Percentiles rank a stretch among this genome's conserved stretches.
Evolutionary conservation across 2,888 invertebrate species (phyloP).

Genomic region (Megamerina dolium): DNA sequence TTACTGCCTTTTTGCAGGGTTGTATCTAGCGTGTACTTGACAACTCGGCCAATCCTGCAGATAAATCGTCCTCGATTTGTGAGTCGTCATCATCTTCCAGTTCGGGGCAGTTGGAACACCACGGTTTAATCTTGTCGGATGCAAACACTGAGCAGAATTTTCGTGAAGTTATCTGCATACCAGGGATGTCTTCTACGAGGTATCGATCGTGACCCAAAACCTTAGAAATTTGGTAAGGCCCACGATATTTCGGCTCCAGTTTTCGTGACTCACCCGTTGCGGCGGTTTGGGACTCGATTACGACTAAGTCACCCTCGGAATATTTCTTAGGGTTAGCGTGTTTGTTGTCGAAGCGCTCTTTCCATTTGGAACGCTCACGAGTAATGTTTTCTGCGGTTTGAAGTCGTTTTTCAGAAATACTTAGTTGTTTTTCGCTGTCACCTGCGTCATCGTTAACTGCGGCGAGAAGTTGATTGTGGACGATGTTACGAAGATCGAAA

Average conservation of each 20-base stretch:
- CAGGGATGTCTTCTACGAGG: constrained; percentile 17
- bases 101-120: too few species aligned
- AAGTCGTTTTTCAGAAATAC: neutral
- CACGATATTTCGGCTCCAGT: constrained; percentile 16
- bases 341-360: constrained; percentile 8
- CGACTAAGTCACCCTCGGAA: constrained; percentile 9
- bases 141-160: constrained; percentile 8
- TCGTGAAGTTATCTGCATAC: too few species aligned
- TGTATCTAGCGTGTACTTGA: too few species aligned
- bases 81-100: constrained; percentile 3
- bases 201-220: constrained; percentile 18
- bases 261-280: constrained; percentile 19
- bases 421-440: neutral
- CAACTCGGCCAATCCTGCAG: too few species aligned
- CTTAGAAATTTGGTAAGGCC: constrained; percentile 16
- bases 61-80: neutral
- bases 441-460: neutral
- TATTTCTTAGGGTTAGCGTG: constrained; percentile 6
- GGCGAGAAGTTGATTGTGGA: neutral
- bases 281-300: constrained; percentile 11
- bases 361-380: constrained; percentile 12
- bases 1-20: too few species aligned
- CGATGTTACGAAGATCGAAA: neutral
- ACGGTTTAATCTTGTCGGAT: too few species aligned
- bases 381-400: constrained; percentile 8